These are phyloP conservation scores for Nyctibius bracteatus DNA, from an alignment of 2,113 vertebrate genomes.

Conservation along the genomic window DNA sequence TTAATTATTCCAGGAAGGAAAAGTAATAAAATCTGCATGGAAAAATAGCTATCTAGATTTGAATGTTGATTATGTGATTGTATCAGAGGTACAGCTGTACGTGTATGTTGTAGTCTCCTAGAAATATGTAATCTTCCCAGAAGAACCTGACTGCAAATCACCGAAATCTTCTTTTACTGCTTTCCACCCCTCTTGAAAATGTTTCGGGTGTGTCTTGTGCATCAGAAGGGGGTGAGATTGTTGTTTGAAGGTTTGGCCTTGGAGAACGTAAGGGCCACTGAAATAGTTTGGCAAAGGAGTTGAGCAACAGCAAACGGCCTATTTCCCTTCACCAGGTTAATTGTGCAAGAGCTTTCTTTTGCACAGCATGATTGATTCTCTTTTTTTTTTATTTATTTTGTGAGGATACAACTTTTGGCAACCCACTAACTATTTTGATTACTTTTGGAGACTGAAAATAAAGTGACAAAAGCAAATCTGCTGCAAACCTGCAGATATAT, in stretches of 20 bases:
- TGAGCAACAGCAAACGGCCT: background rate
- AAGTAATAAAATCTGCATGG: constrained; percentile 12
- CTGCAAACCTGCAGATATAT: background rate
- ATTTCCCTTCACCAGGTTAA: background rate
- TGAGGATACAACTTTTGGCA: background rate
- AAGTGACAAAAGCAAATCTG: background rate
- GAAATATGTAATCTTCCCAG: constrained; percentile 51
- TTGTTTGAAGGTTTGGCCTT: background rate
- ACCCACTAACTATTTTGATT: constrained; percentile 4
- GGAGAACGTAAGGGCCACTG: background rate
- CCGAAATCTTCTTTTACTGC: constrained; percentile 46
- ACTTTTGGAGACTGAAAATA: constrained; percentile 30
- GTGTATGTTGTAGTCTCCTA: background rate
- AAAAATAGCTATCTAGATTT: constrained; percentile 19
- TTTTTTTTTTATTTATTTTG: background rate
- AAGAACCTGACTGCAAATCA: constrained; percentile 49
- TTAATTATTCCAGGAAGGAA: background rate
- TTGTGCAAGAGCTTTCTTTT: constrained; percentile 19
- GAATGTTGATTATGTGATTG: constrained; percentile 10
- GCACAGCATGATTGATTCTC: background rate
- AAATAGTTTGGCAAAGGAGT: background rate
- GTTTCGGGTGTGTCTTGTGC: constrained; percentile 17
- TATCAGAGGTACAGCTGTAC: background rate
- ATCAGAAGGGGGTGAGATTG: background rate
- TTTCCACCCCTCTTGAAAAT: constrained; percentile 38